These are phyloP conservation scores for Anarhynchus alexandrinus DNA, from an alignment of 2,113 vertebrate species.

Conservation along the genomic window DNA sequence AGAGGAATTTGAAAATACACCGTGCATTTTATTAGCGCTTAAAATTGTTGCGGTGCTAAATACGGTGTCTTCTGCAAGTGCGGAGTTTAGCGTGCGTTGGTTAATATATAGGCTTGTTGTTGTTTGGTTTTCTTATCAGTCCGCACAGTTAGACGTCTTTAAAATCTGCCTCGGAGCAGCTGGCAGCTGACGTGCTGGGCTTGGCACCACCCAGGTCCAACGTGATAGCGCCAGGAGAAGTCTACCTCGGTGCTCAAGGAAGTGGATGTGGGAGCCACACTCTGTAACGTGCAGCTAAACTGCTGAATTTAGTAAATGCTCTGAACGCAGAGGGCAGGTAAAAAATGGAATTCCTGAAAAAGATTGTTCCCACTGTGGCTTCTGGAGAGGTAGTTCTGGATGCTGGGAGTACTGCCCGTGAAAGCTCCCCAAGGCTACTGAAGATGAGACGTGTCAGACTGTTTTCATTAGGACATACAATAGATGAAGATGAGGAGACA, in stretches of 20 bases:
- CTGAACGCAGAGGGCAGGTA: background rate
- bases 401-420: conserved; percentile 51
- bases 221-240: conserved; percentile 76
- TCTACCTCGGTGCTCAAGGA: conserved; percentile 65
- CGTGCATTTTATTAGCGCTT: conserved; percentile 6
- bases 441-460: conserved; percentile 83
- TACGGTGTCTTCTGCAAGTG: background rate
- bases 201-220: conserved; percentile 70
- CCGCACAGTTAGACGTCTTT: conserved; percentile 73
- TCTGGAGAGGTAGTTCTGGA: conserved; percentile 79
- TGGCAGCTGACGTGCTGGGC: conserved; percentile 71
- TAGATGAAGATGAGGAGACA: conserved; percentile 70
- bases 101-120: conserved; percentile 29
- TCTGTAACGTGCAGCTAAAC: background rate
- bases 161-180: conserved; percentile 85
- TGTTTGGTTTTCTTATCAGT: conserved; percentile 77
- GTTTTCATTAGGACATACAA: conserved; percentile 79
- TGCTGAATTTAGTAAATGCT: background rate
- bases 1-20: background rate
- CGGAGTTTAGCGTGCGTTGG: background rate
- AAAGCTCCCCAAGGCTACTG: conserved; percentile 82
- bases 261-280: conserved; percentile 21
- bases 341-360: conserved; percentile 92
- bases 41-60: background rate
- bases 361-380: conserved; percentile 80